These are phyloP conservation scores for Prunella himalayana DNA, from an alignment of 2,113 vertebrate genomes.

Conservation along the genomic window DNA sequence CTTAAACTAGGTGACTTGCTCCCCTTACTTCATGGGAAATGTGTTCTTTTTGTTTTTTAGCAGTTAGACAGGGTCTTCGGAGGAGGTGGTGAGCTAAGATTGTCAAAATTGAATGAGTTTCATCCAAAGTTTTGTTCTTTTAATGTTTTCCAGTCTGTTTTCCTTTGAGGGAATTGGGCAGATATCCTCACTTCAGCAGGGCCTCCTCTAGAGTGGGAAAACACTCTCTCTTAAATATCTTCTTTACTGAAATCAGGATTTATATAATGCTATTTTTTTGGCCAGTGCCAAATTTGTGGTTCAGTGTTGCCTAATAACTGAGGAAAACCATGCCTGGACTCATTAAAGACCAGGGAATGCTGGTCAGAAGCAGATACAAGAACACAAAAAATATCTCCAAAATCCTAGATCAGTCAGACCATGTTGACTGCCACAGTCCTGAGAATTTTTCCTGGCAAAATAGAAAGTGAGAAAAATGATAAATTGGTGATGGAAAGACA, in stretches of 20 bases:
- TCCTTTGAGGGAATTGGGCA: neutral
- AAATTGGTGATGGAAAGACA: neutral
- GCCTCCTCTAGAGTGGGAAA: neutral
- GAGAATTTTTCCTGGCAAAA: neutral
- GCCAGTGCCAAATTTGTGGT: neutral
- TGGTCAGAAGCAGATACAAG: neutral
- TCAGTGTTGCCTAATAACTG: neutral
- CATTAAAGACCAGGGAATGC: neutral
- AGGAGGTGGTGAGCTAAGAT: neutral
- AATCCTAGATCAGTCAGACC: neutral
- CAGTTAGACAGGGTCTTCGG: neutral
- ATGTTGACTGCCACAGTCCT: neutral
- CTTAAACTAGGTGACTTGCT: neutral
- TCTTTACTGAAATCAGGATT: neutral
- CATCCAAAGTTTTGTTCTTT: neutral
- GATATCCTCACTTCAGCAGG: neutral
- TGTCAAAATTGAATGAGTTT: neutral
- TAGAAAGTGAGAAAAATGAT: neutral
- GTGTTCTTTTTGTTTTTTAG: accelerated
- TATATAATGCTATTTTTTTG: neutral
- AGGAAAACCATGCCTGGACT: neutral
- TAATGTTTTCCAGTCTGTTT: neutral
- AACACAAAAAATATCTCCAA: neutral
- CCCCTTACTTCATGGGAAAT: neutral
- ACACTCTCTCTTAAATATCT: neutral